Conservation (phyloP, 1,140 invertebrate species). For the Anastrepha ludens region DNA sequence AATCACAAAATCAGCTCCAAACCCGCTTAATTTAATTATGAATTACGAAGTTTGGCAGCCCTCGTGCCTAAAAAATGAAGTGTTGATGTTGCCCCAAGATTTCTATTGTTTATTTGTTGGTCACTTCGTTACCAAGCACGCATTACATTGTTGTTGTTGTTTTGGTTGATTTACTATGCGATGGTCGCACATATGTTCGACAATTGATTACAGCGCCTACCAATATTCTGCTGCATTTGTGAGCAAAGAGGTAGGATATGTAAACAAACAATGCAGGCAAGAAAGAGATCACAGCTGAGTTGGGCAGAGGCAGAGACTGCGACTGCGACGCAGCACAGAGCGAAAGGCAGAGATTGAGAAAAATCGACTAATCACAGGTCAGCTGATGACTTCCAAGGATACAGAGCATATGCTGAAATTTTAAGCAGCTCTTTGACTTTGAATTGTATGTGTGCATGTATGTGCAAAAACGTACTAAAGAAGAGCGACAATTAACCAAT, state of each 20-base stretch:
- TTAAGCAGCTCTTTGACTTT: neutral
- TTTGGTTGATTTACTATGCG: neutral
- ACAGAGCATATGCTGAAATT: neutral
- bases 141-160: neutral
- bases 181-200: neutral
- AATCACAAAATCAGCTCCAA: too few species aligned
- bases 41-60: neutral
- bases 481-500: conserved; percentile 29
- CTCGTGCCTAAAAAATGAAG: neutral
- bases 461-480: neutral
- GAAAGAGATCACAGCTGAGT: conserved; percentile 49
- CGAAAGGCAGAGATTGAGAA: neutral
- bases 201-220: neutral
- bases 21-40: neutral
- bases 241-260: conserved; percentile 35
- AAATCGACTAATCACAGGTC: conserved; percentile 28
- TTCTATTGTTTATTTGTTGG: conserved; percentile 15
- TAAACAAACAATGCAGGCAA: neutral
- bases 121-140: neutral
- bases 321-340: neutral
- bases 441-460: too few species aligned
- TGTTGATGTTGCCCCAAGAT: neutral
- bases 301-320: neutral
- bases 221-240: neutral
- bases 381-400: conserved; percentile 53